These are phyloP conservation scores for Zophobas morio DNA, from an alignment of 1,140 invertebrate species.

Conservation along the genomic window DNA sequence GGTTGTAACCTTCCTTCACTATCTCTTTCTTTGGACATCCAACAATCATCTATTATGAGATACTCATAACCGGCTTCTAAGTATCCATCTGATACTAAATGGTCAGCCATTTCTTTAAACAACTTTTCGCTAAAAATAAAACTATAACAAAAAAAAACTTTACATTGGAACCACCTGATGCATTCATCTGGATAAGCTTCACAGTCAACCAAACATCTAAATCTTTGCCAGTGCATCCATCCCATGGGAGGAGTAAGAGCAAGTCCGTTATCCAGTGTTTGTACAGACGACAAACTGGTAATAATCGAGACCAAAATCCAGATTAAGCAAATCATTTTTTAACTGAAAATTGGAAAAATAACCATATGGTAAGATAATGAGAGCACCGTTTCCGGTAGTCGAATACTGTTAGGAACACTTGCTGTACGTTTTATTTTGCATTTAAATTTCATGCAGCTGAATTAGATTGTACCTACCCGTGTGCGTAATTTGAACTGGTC, in stretches of 20 bases:
- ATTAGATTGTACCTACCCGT: too few relatives aligned
- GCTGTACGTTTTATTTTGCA: too few relatives aligned
- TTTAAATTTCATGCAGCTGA: too few relatives aligned
- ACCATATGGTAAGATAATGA: neutral
- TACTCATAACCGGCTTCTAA: conserved; percentile 86
- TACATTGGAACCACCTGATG: conserved; percentile 68
- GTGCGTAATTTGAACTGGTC: too few relatives aligned
- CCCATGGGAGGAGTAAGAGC: conserved; percentile 81
- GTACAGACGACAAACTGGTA: conserved; percentile 8
- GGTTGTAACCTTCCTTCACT: conserved; percentile 77
- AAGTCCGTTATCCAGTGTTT: conserved; percentile 72
- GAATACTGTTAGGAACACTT: too few relatives aligned
- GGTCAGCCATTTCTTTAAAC: conserved; percentile 85
- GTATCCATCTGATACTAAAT: conserved; percentile 85
- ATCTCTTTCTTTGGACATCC: conserved; percentile 81
- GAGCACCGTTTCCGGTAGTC: neutral
- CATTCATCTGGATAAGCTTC: conserved; percentile 78
- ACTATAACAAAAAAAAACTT: neutral
- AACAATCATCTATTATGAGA: conserved; percentile 92
- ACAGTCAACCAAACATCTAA: conserved; percentile 81
- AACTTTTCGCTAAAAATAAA: conserved; percentile 78
- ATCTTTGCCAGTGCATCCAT: conserved; percentile 85
- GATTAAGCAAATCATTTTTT: neutral
- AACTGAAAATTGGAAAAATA: neutral
- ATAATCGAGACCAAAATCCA: conserved; percentile 23